phyloP scores from a whole-genome alignment of 2,113 vertebrate species.

The Osmerus eperlanus region DNA sequence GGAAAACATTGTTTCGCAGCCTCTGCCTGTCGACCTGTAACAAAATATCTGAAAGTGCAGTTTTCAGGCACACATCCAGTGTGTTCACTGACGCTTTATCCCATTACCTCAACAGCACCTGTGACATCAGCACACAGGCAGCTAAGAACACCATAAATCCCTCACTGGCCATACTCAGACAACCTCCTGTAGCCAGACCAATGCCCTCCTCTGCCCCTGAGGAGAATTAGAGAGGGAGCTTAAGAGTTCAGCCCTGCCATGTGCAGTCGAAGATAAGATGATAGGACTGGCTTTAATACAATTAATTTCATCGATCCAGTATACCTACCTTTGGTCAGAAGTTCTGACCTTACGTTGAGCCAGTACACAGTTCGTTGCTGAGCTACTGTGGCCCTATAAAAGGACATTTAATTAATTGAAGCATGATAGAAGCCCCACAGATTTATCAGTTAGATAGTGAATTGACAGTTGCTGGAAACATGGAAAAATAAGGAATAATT shows the following conservation, averaged over 20 bases:
- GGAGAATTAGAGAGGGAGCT: not conserved
- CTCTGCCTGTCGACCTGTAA: no score
- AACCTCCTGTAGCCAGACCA: constrained; percentile 3
- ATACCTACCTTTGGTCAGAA: constrained; percentile 50
- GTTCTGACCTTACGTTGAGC: constrained; percentile 52
- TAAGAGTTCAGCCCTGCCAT: not conserved
- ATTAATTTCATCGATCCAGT: not conserved
- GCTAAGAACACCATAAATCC: constrained; percentile 27
- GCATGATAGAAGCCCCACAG: not conserved
- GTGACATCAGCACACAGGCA: constrained; percentile 33
- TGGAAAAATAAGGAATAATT: not conserved
- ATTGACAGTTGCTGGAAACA: not conserved
- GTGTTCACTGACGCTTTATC: not conserved
- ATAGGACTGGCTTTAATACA: not conserved
- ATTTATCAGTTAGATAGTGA: not conserved
- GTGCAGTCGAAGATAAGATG: not conserved
- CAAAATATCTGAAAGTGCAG: not conserved
- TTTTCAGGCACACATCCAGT: not conserved
- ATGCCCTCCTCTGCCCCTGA: constrained; percentile 17
- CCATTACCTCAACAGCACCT: constrained; percentile 2
- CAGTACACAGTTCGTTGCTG: constrained; percentile 51
- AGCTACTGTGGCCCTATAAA: constrained; percentile 56
- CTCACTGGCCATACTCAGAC: constrained; percentile 5
- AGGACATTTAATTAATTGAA: constrained; percentile 39
- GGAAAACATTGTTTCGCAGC: no score